Base-by-base conservation (phyloP, 2,113 vertebrate species). In the Perca fluviatilis region DNA sequence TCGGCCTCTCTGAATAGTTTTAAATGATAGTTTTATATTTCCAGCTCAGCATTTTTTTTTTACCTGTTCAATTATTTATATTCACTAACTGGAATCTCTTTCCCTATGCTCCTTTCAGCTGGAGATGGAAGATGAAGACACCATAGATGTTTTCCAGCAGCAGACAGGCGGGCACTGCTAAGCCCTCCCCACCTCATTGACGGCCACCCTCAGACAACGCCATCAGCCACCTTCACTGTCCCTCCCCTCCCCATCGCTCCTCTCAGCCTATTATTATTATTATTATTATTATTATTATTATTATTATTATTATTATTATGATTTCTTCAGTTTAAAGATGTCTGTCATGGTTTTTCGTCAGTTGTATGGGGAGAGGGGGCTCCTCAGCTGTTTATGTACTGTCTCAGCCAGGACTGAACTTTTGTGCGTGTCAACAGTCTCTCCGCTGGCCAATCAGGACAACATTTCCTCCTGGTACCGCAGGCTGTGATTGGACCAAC, bases 51-150 rank as follows among this genome's bases (percentile, higher is more conserved):
- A 33, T 30, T 1, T 40, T 62, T 40, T 62, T 36, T 47, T 2
- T 15, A 6, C 6, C 1, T 43, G n/a, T 30, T 70, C 1, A 27
- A 14, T 53, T 57, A 10, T 66, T 33, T 15, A 5, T 6, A 4
- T 64, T 18, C 23, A 33, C n/a, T 84, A 21, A 72, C 25, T 61
- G 1, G 10, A 40, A 7, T 27, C 25, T 77, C n/a, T 63, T 13
- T 78, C 3, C 5, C 49, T 74, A 2, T 63, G 60, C 49, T 54
- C 77, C 60, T 82, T 15, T 40, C 82, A 96, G 96, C 92, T 96
- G 91, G 96, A 96, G 93, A 96, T 96, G 96, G 96, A 96, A 86
- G 96, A 96, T 78, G 96, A 96, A 91, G 96, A 96, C 94, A 96
- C 96, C 85, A 96, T 96, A 89, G 96, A 96, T 69, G 96, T 96